Conservation (phyloP, 2,888 invertebrate species). For the Morpho helenor region DNA sequence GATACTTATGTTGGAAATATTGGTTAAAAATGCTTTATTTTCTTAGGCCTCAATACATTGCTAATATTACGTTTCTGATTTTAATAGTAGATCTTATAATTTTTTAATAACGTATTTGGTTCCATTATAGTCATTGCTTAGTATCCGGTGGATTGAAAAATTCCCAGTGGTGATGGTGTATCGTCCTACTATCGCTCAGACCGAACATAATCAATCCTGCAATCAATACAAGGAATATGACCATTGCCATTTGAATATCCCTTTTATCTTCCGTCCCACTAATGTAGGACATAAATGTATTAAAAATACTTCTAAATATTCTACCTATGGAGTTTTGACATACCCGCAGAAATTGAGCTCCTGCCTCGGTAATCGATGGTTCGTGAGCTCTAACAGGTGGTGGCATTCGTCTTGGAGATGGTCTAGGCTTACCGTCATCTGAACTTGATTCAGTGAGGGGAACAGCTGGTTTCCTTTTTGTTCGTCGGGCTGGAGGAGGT, state of each 20-base stretch:
- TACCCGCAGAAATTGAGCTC: constrained; percentile 84
- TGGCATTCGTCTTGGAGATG: constrained; percentile 58
- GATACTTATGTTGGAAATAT: constrained; percentile 20
- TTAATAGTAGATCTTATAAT: background rate
- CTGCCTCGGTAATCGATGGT: constrained; percentile 83
- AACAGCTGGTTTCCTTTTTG: constrained; percentile 61
- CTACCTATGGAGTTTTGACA: constrained; percentile 82
- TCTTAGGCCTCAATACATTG: constrained; percentile 2
- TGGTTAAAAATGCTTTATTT: constrained; percentile 19
- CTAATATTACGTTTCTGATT: background rate
- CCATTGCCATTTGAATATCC: constrained; percentile 86
- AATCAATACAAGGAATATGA: constrained; percentile 88
- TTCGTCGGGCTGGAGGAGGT: constrained; percentile 67
- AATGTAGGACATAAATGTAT: constrained; percentile 80
- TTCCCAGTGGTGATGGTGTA: constrained; percentile 93
- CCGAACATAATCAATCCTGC: constrained; percentile 88
- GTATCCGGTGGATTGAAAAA: constrained; percentile 90
- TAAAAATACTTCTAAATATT: constrained; percentile 84
- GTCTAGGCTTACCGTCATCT: constrained; percentile 68
- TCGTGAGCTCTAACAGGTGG: constrained; percentile 72
- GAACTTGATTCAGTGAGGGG: constrained; percentile 73
- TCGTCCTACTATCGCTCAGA: constrained; percentile 84
- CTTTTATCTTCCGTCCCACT: constrained; percentile 83
- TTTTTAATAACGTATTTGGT: too few relatives aligned
- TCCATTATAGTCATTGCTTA: constrained; percentile 46